phyloP scores from a whole-genome alignment of 1,140 invertebrate genomes.

The Trachymyrmex cornetzi region DNA sequence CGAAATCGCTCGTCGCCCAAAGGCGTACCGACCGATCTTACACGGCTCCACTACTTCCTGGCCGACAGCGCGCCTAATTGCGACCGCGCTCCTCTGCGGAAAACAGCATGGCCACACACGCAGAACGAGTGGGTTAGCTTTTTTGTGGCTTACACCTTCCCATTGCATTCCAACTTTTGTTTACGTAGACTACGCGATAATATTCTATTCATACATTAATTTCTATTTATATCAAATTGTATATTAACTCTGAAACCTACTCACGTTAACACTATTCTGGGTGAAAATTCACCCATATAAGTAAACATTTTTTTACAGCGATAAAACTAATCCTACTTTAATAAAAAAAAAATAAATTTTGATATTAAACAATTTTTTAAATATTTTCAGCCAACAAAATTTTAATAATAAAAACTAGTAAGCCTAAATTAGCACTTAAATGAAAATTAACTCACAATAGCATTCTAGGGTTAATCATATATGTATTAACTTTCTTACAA shows the following conservation, averaged over 20 bases:
- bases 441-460: neutral
- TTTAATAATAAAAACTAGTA: too few species aligned
- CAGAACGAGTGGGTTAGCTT: neutral
- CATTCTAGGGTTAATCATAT: neutral
- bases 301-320: too few species aligned
- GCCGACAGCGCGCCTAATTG: slow-evolving; percentile 71
- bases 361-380: too few species aligned
- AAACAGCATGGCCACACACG: slow-evolving; percentile 45
- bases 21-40: slow-evolving; percentile 65
- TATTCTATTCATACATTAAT: neutral
- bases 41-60: slow-evolving; percentile 75
- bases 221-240: neutral
- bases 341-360: too few species aligned
- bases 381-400: too few species aligned
- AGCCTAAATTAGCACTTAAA: too few species aligned
- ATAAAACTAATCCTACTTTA: too few species aligned
- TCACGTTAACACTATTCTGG: too few species aligned
- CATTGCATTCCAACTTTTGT: neutral
- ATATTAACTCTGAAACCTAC: too few species aligned
- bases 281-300: too few species aligned
- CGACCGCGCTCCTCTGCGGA: slow-evolving; percentile 28
- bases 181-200: neutral
- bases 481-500: neutral
- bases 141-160: neutral
- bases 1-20: slow-evolving; percentile 67